phyloP scores from a whole-genome alignment of 2,888 invertebrate species.

The Brachyptera putata region DNA sequence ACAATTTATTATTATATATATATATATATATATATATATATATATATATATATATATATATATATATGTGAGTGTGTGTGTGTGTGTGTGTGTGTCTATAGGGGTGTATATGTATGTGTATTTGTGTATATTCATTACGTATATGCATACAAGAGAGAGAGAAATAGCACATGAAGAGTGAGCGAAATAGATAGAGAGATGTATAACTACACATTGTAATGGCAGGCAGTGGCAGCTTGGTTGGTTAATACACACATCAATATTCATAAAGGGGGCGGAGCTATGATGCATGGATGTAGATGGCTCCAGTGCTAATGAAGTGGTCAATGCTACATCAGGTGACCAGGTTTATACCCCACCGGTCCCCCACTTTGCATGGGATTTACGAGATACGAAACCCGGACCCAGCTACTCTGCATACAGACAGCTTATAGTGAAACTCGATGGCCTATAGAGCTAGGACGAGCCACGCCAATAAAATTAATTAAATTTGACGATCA shows the following conservation, averaged over 20 bases:
- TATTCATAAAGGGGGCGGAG: slow-evolving; percentile 16
- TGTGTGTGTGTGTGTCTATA: too few species aligned
- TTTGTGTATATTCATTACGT: neutral
- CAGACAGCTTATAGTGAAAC: too few species aligned
- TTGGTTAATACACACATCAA: slow-evolving; percentile 22
- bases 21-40: too few species aligned
- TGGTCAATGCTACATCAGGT: slow-evolving; percentile 24
- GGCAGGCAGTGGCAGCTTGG: neutral
- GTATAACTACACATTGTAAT: neutral
- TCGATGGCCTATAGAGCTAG: neutral
- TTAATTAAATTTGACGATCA: slow-evolving; percentile 13
- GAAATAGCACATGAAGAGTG: too few species aligned
- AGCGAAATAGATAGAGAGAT: neutral
- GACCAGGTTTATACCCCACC: neutral
- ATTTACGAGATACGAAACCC: slow-evolving; percentile 14
- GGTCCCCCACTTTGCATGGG: neutral
- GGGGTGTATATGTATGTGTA: too few species aligned
- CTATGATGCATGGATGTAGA: neutral
- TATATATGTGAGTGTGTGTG: too few species aligned
- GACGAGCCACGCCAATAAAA: neutral
- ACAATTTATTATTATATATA: too few species aligned
- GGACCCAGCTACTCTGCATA: neutral
- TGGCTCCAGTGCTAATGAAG: slow-evolving; percentile 26
- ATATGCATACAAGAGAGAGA: slow-evolving; percentile 4
- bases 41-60: too few species aligned